Conservation (phyloP, 2,113 vertebrate species). For the Thamnophis sirtalis region DNA sequence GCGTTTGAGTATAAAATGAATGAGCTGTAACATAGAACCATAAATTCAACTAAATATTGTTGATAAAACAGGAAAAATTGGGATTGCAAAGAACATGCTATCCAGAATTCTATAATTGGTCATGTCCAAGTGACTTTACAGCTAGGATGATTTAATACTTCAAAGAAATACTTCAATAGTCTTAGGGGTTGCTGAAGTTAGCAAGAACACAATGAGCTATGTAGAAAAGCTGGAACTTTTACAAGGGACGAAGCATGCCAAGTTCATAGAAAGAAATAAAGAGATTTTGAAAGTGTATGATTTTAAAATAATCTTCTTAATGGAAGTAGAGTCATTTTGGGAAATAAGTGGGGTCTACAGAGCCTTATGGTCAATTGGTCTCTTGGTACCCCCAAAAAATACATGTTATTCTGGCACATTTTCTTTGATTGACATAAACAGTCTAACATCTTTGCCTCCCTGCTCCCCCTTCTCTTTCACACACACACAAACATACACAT, state of each 20-base stretch:
- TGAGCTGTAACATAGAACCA: background rate
- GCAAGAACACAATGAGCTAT: background rate
- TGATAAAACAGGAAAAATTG: background rate
- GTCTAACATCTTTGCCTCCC: background rate
- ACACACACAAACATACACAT: background rate
- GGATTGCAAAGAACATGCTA: background rate
- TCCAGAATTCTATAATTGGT: background rate
- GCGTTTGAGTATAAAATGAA: background rate
- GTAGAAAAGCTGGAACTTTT: background rate
- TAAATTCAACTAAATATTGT: background rate
- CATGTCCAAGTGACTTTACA: background rate
- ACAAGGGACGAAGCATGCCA: background rate
- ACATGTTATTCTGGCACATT: background rate
- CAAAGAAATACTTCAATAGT: background rate
- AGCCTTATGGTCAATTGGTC: background rate
- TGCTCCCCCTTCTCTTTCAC: too few species aligned
- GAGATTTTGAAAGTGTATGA: background rate
- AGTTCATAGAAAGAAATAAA: background rate
- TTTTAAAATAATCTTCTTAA: background rate
- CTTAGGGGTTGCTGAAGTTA: background rate
- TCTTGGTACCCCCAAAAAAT: background rate
- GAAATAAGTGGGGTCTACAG: background rate
- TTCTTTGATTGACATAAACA: background rate
- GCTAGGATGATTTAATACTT: background rate
- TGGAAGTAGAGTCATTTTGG: background rate